Evolutionary conservation across 2,888 invertebrate genomes (phyloP).

Genomic region (Lycocerus yunnanus): DNA sequence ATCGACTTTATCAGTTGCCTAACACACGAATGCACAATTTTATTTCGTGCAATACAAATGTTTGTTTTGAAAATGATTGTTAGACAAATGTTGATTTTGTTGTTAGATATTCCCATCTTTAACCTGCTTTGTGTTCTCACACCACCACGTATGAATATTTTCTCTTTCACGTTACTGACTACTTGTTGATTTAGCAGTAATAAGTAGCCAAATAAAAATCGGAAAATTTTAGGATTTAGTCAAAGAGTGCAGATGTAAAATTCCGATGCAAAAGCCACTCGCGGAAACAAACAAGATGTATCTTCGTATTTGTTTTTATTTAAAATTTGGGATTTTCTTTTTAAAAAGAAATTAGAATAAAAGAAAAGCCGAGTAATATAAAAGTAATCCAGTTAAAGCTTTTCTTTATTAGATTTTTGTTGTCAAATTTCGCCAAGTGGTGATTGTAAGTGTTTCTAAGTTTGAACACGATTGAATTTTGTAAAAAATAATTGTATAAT

Average conservation of each 20-base stretch:
- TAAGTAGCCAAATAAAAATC: background rate
- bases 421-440: background rate
- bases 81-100: background rate
- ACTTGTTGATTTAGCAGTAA: background rate
- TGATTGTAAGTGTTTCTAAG: background rate
- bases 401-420: background rate
- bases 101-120: background rate
- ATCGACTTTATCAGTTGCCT: background rate
- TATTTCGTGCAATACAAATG: background rate
- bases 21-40: background rate
- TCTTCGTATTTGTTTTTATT: background rate
- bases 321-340: background rate
- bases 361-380: background rate
- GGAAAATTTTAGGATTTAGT: background rate
- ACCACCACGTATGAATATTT: background rate
- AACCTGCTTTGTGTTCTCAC: background rate
- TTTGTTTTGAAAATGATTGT: background rate
- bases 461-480: background rate
- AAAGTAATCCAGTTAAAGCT: background rate
- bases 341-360: background rate
- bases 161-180: background rate
- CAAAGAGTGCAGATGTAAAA: no score
- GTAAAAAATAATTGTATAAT: background rate
- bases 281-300: background rate
- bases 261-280: no score